phyloP scores from a whole-genome alignment of 2,888 invertebrate species.

The Eristalis pertinax region DNA sequence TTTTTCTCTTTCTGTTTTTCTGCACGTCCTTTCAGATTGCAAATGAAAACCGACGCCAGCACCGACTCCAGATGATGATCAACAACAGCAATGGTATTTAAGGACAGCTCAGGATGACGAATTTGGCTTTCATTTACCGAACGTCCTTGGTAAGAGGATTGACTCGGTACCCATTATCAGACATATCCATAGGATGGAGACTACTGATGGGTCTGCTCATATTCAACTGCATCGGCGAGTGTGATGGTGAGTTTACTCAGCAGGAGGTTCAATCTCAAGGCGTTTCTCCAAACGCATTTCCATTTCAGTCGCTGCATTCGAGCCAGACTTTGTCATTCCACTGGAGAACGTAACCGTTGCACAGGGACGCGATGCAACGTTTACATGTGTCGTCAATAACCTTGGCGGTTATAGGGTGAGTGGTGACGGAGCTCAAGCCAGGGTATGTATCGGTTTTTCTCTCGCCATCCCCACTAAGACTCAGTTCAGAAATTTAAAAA shows the following conservation, averaged over 20 bases:
- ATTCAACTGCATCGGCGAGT: slow-evolving; percentile 80
- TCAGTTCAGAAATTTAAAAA: slow-evolving; percentile 9
- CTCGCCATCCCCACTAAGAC: background rate
- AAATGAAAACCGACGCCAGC: slow-evolving; percentile 62
- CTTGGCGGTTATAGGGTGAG: slow-evolving; percentile 93
- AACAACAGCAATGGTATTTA: slow-evolving; percentile 72
- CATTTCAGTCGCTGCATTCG: slow-evolving; percentile 84
- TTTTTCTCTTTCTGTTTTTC: too few relatives aligned
- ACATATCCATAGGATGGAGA: slow-evolving; percentile 76
- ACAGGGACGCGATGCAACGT: slow-evolving; percentile 89
- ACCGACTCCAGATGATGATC: slow-evolving; percentile 59
- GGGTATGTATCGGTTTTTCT: slow-evolving; percentile 88
- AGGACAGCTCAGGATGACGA: slow-evolving; percentile 73
- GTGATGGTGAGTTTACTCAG: slow-evolving; percentile 58
- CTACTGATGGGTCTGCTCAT: slow-evolving; percentile 77
- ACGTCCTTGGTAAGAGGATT: slow-evolving; percentile 70
- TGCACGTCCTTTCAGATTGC: slow-evolving; percentile 41
- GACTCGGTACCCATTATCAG: slow-evolving; percentile 71
- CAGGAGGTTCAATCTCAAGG: slow-evolving; percentile 8
- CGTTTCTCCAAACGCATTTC: background rate
- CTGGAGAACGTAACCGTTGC: slow-evolving; percentile 90
- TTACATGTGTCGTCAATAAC: slow-evolving; percentile 90
- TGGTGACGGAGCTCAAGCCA: slow-evolving; percentile 90
- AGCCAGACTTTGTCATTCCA: slow-evolving; percentile 88
- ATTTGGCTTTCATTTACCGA: slow-evolving; percentile 77